These are phyloP conservation scores for Dicrurus megarhynchus DNA, from an alignment of 2,113 vertebrate species.

Conservation along the genomic window DNA sequence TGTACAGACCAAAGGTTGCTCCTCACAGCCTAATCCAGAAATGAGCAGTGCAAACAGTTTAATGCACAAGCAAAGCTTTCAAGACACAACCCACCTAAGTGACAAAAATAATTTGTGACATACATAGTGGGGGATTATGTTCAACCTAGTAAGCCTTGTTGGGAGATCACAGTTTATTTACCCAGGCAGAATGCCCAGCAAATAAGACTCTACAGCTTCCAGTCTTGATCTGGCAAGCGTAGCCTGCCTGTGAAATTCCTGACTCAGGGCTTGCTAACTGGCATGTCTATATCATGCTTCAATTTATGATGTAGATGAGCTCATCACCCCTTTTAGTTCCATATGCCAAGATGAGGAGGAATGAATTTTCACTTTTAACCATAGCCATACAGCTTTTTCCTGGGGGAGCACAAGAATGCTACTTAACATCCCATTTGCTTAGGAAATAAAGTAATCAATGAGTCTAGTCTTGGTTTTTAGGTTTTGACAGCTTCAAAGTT, in stretches of 20 bases:
- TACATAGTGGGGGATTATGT: neutral
- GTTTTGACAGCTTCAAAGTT: neutral
- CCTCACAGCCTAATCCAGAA: neutral
- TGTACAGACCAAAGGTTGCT: neutral
- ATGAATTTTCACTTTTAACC: neutral
- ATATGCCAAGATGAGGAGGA: neutral
- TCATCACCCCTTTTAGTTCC: neutral
- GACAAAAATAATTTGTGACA: neutral
- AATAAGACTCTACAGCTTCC: neutral
- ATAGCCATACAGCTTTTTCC: neutral
- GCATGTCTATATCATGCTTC: neutral
- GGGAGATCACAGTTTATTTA: conserved; percentile 4
- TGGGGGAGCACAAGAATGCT: neutral
- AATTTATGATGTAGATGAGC: neutral
- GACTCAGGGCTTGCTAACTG: neutral
- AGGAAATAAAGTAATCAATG: neutral
- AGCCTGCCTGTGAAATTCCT: neutral
- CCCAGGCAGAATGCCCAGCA: neutral
- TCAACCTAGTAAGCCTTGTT: neutral
- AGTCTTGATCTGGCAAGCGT: neutral
- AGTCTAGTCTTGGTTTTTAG: neutral
- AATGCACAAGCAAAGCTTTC: neutral
- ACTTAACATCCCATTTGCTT: neutral
- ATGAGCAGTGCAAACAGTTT: neutral
- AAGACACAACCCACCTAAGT: neutral